Evolutionary conservation across 2,797 vertebrate species (phyloP).

Genomic region (Pampus argenteus): DNA sequence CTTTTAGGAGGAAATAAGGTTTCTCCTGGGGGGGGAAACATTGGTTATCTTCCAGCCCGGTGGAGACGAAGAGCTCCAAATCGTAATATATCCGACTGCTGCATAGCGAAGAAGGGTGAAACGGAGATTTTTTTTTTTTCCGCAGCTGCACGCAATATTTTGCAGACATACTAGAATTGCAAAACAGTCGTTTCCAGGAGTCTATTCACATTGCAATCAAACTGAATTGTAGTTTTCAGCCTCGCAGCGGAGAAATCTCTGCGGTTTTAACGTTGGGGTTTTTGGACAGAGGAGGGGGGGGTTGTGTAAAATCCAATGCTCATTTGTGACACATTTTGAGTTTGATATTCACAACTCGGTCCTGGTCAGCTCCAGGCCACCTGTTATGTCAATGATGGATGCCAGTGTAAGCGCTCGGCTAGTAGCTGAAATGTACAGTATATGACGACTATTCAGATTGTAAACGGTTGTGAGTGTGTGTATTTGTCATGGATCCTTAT

Average conservation of each 20-base stretch:
- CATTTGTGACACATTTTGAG: slow-evolving; percentile 81
- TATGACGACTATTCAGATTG: slow-evolving; percentile 73
- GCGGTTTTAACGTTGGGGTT: slow-evolving; percentile 39
- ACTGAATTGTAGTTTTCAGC: slow-evolving; percentile 66
- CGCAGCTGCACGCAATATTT: slow-evolving; percentile 66
- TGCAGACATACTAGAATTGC: slow-evolving; percentile 66
- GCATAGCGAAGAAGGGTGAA: slow-evolving; percentile 48
- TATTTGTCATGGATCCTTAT: slow-evolving; percentile 77
- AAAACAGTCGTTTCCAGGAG: slow-evolving; percentile 58
- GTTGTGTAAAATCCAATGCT: slow-evolving; percentile 75
- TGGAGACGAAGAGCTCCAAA: slow-evolving; percentile 46
- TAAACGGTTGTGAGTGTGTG: slow-evolving; percentile 74
- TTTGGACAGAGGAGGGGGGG: slow-evolving; percentile 64
- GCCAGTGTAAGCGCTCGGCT: slow-evolving; percentile 67
- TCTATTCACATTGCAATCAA: slow-evolving; percentile 69
- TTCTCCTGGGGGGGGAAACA: slow-evolving; percentile 63
- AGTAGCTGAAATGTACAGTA: slow-evolving; percentile 69
- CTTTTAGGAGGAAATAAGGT: slow-evolving; percentile 72
- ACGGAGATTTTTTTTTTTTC: slow-evolving; percentile 41
- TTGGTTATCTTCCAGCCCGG: slow-evolving; percentile 65
- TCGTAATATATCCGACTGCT: slow-evolving; percentile 65
- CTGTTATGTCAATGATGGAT: slow-evolving; percentile 78
- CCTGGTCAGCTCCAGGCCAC: slow-evolving; percentile 82
- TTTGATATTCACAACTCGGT: slow-evolving; percentile 80
- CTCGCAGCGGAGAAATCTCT: slow-evolving; percentile 50